Conservation (phyloP, 64 coral and sea anemone species). For the Acropora yongei region DNA sequence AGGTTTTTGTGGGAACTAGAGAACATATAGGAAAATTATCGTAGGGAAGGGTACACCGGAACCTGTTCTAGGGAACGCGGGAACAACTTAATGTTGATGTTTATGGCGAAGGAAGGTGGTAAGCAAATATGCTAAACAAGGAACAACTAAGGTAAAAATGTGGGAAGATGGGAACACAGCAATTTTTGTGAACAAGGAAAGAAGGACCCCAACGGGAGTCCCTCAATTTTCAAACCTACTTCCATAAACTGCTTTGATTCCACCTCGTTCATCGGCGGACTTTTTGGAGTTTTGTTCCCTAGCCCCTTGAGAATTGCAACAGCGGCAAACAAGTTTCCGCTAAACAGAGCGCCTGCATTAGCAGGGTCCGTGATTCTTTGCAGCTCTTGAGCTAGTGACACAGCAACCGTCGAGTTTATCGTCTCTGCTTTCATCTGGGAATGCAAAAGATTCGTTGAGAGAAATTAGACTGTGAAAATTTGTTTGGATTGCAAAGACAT, state of each 20-base stretch:
- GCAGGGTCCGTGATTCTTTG: not conserved
- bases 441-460: not conserved
- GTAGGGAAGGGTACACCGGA: too few species aligned
- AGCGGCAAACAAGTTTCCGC: constrained; percentile 20
- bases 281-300: constrained; percentile 11
- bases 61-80: too few species aligned
- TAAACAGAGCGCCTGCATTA: not conserved
- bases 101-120: too few species aligned
- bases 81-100: too few species aligned
- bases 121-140: too few species aligned
- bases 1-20: too few species aligned
- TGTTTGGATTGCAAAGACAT: not conserved
- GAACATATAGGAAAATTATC: too few species aligned
- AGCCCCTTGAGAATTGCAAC: constrained; percentile 27
- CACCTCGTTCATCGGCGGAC: not conserved
- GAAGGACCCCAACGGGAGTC: too few species aligned
- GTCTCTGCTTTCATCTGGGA: not conserved
- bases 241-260: not conserved
- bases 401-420: not conserved
- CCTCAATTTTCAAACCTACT: not conserved
- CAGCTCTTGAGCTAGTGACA: constrained; percentile 4
- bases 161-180: not conserved
- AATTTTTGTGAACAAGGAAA: not conserved
- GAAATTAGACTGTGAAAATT: not conserved
- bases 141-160: too few species aligned